phyloP scores from a whole-genome alignment of 2,797 vertebrate species.

The Tapirus indicus region DNA sequence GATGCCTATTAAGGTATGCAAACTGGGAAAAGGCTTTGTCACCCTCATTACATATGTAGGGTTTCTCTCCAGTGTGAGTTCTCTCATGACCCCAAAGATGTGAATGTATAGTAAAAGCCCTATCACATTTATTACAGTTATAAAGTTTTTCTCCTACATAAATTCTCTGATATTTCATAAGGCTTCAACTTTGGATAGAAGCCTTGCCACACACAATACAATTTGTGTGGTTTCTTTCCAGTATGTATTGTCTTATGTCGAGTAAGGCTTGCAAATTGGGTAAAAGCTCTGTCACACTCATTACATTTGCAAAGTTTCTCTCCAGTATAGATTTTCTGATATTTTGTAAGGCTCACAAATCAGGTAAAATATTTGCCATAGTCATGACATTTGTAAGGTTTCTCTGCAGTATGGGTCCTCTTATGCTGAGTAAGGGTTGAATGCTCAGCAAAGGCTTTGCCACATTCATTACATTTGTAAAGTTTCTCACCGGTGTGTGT shows the following conservation, averaged over 20 bases:
- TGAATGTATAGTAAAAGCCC: background rate
- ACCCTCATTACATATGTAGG: background rate
- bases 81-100: background rate
- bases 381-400: background rate
- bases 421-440: background rate
- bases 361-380: background rate
- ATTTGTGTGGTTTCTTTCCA: background rate
- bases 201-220: background rate
- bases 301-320: constrained; percentile 42
- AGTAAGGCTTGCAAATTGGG: background rate
- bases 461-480: constrained; percentile 29
- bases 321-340: constrained; percentile 35
- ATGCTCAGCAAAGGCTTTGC: background rate
- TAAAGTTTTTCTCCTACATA: background rate
- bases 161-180: background rate
- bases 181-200: background rate
- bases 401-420: constrained; percentile 19
- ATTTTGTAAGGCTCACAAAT: background rate
- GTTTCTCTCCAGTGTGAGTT: background rate
- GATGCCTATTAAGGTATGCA: background rate
- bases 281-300: background rate
- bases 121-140: background rate
- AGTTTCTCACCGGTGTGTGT: too few relatives aligned
- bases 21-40: background rate
- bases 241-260: background rate